Percentiles rank a stretch among this genome's conserved stretches.
Conservation (phyloP, 2,113 vertebrate genomes). For the Aphyosemion australe region DNA sequence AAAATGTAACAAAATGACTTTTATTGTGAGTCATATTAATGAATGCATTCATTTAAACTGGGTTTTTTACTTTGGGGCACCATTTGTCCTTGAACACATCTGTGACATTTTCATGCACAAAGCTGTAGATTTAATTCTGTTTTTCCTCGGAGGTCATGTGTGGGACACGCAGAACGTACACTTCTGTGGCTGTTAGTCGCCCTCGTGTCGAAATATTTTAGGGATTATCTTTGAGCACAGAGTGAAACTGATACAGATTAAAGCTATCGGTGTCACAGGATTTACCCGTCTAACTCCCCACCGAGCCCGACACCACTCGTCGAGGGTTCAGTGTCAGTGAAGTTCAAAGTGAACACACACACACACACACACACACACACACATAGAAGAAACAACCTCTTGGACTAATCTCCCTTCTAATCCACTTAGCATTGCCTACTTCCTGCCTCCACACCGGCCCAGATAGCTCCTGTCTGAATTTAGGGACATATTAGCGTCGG, state of each 20-base stretch:
- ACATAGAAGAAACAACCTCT: conserved; percentile 37
- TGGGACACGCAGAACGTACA: background rate
- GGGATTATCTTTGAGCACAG: conserved; percentile 20
- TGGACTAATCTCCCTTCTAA: conserved; percentile 52
- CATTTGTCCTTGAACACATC: background rate
- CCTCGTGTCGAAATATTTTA: conserved; percentile 18
- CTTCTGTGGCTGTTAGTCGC: conserved; percentile 1
- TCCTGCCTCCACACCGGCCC: conserved; percentile 32
- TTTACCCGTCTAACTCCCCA: conserved; percentile 37
- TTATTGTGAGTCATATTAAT: too few relatives aligned
- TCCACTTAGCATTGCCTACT: conserved; percentile 43
- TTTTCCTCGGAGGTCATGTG: background rate
- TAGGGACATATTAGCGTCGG: conserved; percentile 12
- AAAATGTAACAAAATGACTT: background rate
- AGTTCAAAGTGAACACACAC: conserved; percentile 50
- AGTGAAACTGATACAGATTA: conserved; percentile 41
- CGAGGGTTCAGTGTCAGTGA: conserved; percentile 39
- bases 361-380: conserved; percentile 4
- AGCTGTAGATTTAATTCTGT: fast-evolving
- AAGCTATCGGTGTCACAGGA: conserved; percentile 45
- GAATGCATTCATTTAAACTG: too few relatives aligned
- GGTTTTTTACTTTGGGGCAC: background rate
- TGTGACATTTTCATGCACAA: background rate
- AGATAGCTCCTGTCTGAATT: conserved; percentile 51
- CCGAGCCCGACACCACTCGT: conserved; percentile 28